Evolutionary conservation across 2,797 vertebrate species (phyloP).

Genomic region (Mareca penelope): DNA sequence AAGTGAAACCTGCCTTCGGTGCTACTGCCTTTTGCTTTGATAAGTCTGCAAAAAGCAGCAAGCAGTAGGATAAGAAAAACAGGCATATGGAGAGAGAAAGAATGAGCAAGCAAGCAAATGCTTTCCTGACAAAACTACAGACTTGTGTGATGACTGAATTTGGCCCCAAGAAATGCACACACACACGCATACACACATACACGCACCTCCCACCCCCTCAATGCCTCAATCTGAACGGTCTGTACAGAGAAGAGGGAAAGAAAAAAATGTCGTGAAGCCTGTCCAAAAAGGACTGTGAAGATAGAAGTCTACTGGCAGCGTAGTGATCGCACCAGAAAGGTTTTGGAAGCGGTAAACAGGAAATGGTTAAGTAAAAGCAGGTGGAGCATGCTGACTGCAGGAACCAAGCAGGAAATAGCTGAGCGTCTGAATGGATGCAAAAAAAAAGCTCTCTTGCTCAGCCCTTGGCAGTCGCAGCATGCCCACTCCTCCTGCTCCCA

Average conservation of each 20-base stretch:
- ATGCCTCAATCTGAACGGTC: not conserved
- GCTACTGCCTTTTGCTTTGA: not conserved
- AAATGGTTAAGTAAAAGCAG: constrained; percentile 82
- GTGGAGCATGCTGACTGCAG: constrained; percentile 67
- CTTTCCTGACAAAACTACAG: not conserved
- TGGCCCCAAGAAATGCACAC: not conserved
- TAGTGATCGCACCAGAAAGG: constrained; percentile 43
- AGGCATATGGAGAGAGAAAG: not conserved
- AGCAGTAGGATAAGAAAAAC: not conserved
- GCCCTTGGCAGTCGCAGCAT: constrained; percentile 22
- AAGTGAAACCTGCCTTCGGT: not conserved
- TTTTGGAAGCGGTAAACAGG: constrained; percentile 75
- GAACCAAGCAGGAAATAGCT: constrained; percentile 79
- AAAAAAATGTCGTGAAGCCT: not conserved
- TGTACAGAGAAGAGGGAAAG: not conserved
- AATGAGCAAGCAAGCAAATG: not conserved
- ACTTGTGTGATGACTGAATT: not conserved
- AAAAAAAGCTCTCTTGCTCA: constrained; percentile 61
- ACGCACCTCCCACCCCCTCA: not conserved
- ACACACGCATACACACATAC: not conserved
- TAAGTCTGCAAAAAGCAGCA: not conserved
- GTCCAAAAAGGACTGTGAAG: not conserved
- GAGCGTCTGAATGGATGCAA: constrained; percentile 70
- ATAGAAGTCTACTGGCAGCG: not conserved
- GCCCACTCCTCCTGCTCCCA: not conserved